These are phyloP conservation scores for Indicator indicator DNA, from an alignment of 2,113 vertebrate genomes.

Conservation along the genomic window DNA sequence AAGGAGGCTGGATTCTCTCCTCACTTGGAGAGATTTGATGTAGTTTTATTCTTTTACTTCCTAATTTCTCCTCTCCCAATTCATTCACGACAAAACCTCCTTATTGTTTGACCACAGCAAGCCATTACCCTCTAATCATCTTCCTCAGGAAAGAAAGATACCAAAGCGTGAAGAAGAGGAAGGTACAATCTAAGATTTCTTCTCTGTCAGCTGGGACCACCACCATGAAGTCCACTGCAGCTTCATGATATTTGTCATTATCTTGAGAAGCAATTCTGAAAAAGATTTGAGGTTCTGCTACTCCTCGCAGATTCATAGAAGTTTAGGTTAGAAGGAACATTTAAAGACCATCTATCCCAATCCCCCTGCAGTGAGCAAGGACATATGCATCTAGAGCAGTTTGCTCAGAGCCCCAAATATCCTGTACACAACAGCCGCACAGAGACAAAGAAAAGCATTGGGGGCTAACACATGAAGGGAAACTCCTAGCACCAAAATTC, in stretches of 20 bases:
- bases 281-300: neutral
- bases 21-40: neutral
- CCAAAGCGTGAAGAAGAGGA: neutral
- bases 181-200: neutral
- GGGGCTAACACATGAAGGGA: too few relatives aligned
- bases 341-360: neutral
- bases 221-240: neutral
- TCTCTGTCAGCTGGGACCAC: neutral
- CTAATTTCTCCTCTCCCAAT: neutral
- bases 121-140: neutral
- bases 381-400: neutral
- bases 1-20: neutral
- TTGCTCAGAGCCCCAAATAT: neutral
- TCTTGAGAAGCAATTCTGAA: neutral
- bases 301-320: neutral
- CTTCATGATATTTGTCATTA: neutral
- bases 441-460: too few relatives aligned
- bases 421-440: too few relatives aligned
- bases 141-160: neutral
- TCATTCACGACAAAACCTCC: neutral
- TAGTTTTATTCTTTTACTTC: neutral
- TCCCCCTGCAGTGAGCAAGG: neutral
- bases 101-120: neutral
- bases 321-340: neutral
- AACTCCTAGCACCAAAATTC: too few relatives aligned